These are phyloP conservation scores for Microcebus ravelobensis DNA, from an alignment of 2,113 vertebrate genomes.

Conservation along the genomic window DNA sequence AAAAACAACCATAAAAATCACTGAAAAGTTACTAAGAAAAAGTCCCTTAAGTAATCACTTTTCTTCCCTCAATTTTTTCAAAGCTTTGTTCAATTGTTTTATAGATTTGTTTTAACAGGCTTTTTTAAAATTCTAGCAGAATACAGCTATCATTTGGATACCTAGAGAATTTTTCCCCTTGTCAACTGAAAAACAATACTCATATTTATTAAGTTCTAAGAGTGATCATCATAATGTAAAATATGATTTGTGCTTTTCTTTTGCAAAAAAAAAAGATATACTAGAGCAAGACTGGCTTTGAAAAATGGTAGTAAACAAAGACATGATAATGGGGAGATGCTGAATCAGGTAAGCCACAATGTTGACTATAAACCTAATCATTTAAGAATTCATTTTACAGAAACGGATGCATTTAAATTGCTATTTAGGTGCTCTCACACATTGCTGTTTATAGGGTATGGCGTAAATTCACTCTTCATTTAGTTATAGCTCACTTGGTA, in stretches of 20 bases:
- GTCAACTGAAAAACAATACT: constrained; percentile 49
- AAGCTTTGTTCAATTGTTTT: background rate
- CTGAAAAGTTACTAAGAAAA: background rate
- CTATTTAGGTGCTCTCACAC: constrained; percentile 47
- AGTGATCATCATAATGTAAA: constrained; percentile 55
- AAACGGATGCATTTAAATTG: constrained; percentile 77
- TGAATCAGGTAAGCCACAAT: constrained; percentile 60
- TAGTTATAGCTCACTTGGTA: constrained; percentile 70
- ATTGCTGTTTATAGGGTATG: constrained; percentile 49
- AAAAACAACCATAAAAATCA: constrained; percentile 18
- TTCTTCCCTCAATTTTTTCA: background rate
- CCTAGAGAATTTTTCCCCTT: background rate
- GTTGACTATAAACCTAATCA: constrained; percentile 65
- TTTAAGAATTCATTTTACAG: constrained; percentile 52
- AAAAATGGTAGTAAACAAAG: constrained; percentile 66
- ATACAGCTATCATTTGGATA: constrained; percentile 3
- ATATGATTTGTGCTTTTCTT: constrained; percentile 15
- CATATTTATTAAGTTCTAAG: constrained; percentile 54
- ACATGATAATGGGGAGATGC: constrained; percentile 52
- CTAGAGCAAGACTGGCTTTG: constrained; percentile 37
- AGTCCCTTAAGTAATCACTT: background rate
- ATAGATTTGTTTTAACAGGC: background rate
- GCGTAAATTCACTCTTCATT: constrained; percentile 69
- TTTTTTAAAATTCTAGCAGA: constrained; percentile 30
- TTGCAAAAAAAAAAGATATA: constrained; percentile 9